Base-by-base conservation (phyloP, 2,797 vertebrate species). In the Siniperca obscura region DNA sequence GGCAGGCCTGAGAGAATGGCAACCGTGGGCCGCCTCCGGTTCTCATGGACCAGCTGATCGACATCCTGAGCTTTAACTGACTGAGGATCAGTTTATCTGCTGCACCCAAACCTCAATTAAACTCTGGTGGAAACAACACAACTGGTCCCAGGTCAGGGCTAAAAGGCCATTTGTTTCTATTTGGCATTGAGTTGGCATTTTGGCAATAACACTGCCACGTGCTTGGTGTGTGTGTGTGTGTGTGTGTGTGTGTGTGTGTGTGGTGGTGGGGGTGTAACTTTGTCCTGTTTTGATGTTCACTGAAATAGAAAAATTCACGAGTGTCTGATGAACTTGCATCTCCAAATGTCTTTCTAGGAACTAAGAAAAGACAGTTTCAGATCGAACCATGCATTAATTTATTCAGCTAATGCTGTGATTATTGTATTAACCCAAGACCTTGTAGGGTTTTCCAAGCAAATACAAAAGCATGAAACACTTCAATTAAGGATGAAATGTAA, bases 1-100 rank as follows among this genome's bases (percentile, higher is more conserved):
- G 91, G 87, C 81, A 38, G 76, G 77, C 85, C 79, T 91, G 95
- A 91, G 82, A 95, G 90, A 94, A 95, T 86, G 87, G 87, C 81
- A 82, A 42, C 70, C 19, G 11, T 19, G 61, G 83, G 78, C 84
- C 83, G 85, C 81, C 64, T 75, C 62, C 22, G 67, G 65, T 84
- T 89, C 76, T 80, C 84, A 76, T 78, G 73, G 74, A 75, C 72
- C 90, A 86, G 83, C 86, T 86, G 90, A 90, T 76, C 42, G 1
- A 17, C 48, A 14, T 50, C n/a, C 42, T 64, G 38, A 7, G 14
- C 34, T 60, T 30, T 13, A 13, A 70, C 57, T 76, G 91, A 89
- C 76, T 7, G 3, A 11, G 67, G 85, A 74, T 74, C 88, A 75
- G 86, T 64, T 74, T 1, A 36, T 56, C 42, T 19, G 25, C 53